Base-by-base conservation (phyloP, 2,888 invertebrate genomes). In the Orchesellides sinensis region DNA sequence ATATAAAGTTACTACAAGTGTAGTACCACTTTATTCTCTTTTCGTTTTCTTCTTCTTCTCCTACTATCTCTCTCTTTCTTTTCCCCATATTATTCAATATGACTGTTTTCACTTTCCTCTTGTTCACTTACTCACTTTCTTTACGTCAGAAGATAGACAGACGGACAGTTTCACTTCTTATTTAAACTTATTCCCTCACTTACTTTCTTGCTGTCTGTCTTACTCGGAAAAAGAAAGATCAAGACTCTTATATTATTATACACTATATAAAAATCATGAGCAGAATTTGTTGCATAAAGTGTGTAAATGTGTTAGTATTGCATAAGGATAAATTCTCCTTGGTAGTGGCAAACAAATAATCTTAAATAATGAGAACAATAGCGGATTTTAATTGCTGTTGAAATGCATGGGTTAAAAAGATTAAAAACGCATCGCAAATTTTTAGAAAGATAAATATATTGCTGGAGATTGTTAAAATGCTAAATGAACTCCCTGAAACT, bases 151-250 rank as follows among this genome's bases (percentile, higher is more conserved):
- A 59, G 29, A 74, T 49, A 68, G 77, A 78, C 68, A 69, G 65
- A 45, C 29, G 69, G 77, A 78, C 77, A 78, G 77, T 78, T 78
- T 66, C 68, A 61, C 77, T 68, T 69, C 69, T 56, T 69, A 65
- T 78, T 69, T 45, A 47, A 68, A 59, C 66, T 68, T 59, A 45
- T 29, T 68, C 68, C 19, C 23, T 52, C 27, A 14, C 32, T 47
- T 35, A 49, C 75, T 52, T 59, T 47, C 52, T 69, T 32, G n/a
- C 35, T 32, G 5, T 61, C 47, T 27, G 35, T 73, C 61, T 32
- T 72, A 47, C 21, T 74, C 54, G 8, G n/a, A 35, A 45, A 65
- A 65, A 63, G 49, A 32, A 52, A 59, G 77, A 59, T 78, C 45
- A 66, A 61, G 69, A 45, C 56, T 56, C 47, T 25, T 47, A 45